Percentiles rank a stretch among this genome's conserved stretches.
Conservation (phyloP, 1,140 invertebrate genomes). For the Drosophila eugracilis region DNA sequence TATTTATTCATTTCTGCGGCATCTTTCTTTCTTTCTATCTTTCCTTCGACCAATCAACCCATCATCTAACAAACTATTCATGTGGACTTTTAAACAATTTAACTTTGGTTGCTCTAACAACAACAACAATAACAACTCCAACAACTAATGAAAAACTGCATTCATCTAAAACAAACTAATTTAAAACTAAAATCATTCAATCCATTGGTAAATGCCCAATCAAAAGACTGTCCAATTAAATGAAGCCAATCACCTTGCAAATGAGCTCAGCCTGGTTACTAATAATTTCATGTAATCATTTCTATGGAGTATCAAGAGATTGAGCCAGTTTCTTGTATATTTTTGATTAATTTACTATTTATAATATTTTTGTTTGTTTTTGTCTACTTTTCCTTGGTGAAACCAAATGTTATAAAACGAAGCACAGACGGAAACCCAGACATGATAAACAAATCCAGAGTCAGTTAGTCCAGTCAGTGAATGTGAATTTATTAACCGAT, state of each 20-base stretch:
- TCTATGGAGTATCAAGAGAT: slow-evolving; percentile 8
- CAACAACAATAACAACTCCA: slow-evolving; percentile 17
- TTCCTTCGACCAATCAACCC: slow-evolving; percentile 60
- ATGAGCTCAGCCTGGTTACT: slow-evolving; percentile 79
- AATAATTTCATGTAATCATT: slow-evolving; percentile 83
- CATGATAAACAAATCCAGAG: slow-evolving; percentile 24
- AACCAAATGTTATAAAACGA: slow-evolving; percentile 16
- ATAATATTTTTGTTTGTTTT: slow-evolving; percentile 7
- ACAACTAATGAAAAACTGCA: slow-evolving; percentile 19
- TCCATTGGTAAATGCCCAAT: slow-evolving; percentile 13
- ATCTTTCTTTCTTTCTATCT: slow-evolving; percentile 78
- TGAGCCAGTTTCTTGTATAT: slow-evolving; percentile 13
- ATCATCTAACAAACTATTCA: slow-evolving; percentile 65
- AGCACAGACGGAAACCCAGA: slow-evolving; percentile 34
- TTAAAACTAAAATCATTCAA: not conserved
- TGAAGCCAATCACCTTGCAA: slow-evolving; percentile 79
- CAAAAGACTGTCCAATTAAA: slow-evolving; percentile 68
- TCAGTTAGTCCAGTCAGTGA: slow-evolving; percentile 40
- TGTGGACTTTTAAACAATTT: slow-evolving; percentile 59
- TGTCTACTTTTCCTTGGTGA: slow-evolving; percentile 35
- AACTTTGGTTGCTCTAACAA: slow-evolving; percentile 54
- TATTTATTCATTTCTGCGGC: slow-evolving; percentile 74
- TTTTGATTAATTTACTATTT: slow-evolving; percentile 13
- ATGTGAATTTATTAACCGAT: slow-evolving; percentile 6
- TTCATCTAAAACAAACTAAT: slow-evolving; percentile 17